These are phyloP conservation scores for Acronicta alni DNA, from an alignment of 2,888 invertebrate genomes.

Conservation along the genomic window DNA sequence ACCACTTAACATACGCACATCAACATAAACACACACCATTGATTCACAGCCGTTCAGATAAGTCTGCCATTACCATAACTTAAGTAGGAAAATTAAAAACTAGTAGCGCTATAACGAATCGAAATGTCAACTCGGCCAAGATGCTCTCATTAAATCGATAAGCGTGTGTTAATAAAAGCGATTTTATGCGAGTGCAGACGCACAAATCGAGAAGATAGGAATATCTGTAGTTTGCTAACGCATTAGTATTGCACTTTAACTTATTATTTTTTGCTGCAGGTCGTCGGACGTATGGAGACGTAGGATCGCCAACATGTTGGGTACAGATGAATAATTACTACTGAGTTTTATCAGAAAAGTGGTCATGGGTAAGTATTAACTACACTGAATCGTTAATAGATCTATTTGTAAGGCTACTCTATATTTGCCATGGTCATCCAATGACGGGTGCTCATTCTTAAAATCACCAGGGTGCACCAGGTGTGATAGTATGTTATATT, in stretches of 20 bases:
- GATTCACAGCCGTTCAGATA: conserved; percentile 39
- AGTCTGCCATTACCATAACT: conserved; percentile 40
- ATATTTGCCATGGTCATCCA: too few species aligned
- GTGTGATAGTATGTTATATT: too few species aligned
- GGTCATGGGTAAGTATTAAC: too few species aligned
- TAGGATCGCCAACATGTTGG: conserved; percentile 10
- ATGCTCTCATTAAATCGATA: conserved; percentile 59
- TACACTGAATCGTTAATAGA: too few species aligned
- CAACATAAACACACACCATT: conserved; percentile 30
- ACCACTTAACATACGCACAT: conserved; percentile 3
- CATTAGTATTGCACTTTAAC: conserved; percentile 64
- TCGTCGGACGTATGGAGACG: neutral
- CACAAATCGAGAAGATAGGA: conserved; percentile 72
- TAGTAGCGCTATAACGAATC: conserved; percentile 53
- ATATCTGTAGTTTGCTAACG: conserved; percentile 64
- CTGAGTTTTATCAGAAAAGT: too few species aligned
- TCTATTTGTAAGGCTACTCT: too few species aligned
- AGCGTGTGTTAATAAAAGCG: conserved; percentile 67
- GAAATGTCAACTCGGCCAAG: conserved; percentile 48
- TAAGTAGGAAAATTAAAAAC: conserved; percentile 57
- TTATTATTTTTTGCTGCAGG: conserved; percentile 54
- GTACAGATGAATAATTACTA: neutral
- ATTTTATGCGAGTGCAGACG: conserved; percentile 62
- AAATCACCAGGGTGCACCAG: too few species aligned
- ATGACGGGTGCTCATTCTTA: too few species aligned